These are phyloP conservation scores for Daphoenositta chrysoptera DNA, from an alignment of 2,113 vertebrate species.

Conservation along the genomic window DNA sequence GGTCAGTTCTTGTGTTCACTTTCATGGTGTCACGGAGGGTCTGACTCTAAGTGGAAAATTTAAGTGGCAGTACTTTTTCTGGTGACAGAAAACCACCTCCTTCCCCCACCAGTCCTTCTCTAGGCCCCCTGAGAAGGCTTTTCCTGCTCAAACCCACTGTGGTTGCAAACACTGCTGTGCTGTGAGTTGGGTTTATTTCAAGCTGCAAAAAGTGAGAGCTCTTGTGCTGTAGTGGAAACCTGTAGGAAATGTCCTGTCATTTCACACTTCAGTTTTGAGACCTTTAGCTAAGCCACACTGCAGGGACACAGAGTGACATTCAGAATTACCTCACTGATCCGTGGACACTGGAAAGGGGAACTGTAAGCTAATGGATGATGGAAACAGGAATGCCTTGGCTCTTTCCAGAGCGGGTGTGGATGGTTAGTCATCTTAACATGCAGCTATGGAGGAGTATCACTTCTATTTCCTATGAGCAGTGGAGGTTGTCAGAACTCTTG, in stretches of 20 bases:
- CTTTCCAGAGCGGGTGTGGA: not conserved
- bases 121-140: conserved; percentile 22
- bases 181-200: not conserved
- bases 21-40: too few species aligned
- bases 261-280: not conserved
- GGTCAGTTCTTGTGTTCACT: too few species aligned
- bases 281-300: not conserved
- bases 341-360: not conserved
- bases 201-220: conserved; percentile 56
- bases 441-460: not conserved
- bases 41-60: too few species aligned
- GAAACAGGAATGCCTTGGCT: not conserved
- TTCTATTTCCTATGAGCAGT: not conserved
- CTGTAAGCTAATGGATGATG: not conserved
- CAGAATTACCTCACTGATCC: not conserved
- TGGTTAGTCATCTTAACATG: accelerated
- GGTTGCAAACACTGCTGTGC: not conserved
- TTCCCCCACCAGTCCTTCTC: not conserved
- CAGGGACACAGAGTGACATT: not conserved
- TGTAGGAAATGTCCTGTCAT: not conserved
- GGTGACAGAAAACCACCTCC: not conserved
- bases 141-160: conserved; percentile 47
- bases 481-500: not conserved
- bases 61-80: not conserved
- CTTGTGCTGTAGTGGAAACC: conserved; percentile 17